Base-by-base conservation (phyloP, 2,113 vertebrate genomes). In the Pangasianodon gigas region DNA sequence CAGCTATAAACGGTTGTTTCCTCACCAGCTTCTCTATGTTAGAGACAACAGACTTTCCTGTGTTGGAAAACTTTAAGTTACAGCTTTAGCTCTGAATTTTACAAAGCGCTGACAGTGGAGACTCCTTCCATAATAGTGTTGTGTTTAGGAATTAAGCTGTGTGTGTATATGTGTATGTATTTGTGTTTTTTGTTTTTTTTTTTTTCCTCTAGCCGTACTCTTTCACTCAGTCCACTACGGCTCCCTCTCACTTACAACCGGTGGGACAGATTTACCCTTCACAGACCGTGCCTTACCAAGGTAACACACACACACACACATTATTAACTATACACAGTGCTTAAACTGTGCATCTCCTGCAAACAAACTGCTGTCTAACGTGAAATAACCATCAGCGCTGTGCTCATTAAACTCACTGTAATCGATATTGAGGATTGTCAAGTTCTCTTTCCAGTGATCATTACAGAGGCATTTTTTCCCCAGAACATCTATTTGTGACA, bases 191-290 rank as follows among this genome's bases (percentile, higher is more conserved):
- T 32, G 67, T 16, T 90, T 37, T 44, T 48, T 9, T 46, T 37
- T 32, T 44, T 48, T 24, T 26, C 0, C 2, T 9, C 0, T 46
- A 96, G 97, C 95, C 97, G 0, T 98, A 96, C 93, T 1, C 95
- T 11, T 97, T 97, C 90, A 89, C 96, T 13, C 97, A 96, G 81
- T 92, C 93, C 8, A 89, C 95, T 90, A 51, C 94, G 0, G 90
- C 95, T 79, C 87, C 96, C n/a, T 96, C 97, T 84, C 97, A 97
- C 24, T 94, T 98, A 88, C 98, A 99, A 94, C 94, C 97, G 2
- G 92, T 96, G 2, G 95, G 95, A 77, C 97, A 97, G 90, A 93
- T 98, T 92, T 98, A 96, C 93, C 95, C 97, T 0, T 37, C 96
- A 48, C 97, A 97, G 82, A 86, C 95, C 1, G 94, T 95, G 26